A percentile compares a stretch with the other conserved stretches of the same genome.
Conservation (phyloP, 2,888 invertebrate species). For the Erynnis tages region DNA sequence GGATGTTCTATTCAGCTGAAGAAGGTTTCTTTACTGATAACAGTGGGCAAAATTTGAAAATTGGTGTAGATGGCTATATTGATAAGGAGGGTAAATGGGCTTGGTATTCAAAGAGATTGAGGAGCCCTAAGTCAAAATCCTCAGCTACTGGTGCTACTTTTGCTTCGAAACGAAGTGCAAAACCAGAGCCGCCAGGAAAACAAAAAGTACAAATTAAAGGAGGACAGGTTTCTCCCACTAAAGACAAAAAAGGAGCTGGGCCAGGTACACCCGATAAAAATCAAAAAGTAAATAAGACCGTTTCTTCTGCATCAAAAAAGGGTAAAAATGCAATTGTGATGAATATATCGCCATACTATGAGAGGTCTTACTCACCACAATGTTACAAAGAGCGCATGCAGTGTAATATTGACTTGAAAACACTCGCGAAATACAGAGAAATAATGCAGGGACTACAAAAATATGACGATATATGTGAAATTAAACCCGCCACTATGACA, state of each 20-base stretch:
- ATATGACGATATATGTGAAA: conserved; percentile 54
- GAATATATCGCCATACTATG: conserved; percentile 50
- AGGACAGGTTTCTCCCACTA: conserved; percentile 22
- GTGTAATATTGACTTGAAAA: conserved; percentile 44
- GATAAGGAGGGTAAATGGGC: conserved; percentile 69
- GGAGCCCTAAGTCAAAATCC: conserved; percentile 43
- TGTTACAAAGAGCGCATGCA: conserved; percentile 27
- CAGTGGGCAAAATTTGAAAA: conserved; percentile 48
- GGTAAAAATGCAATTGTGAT: conserved; percentile 50
- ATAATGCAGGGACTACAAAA: conserved; percentile 59
- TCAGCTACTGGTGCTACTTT: conserved; percentile 37
- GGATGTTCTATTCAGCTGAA: conserved; percentile 63
- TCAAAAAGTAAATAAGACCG: conserved; percentile 37
- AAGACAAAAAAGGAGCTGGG: conserved; percentile 36
- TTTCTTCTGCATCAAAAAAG: conserved; percentile 38
- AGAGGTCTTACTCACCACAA: conserved; percentile 33
- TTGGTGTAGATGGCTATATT: conserved; percentile 70
- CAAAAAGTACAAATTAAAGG: conserved; percentile 33
- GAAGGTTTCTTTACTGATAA: conserved; percentile 63
- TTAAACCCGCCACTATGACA: conserved; percentile 49
- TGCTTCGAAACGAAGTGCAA: conserved; percentile 35
- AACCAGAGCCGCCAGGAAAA: conserved; percentile 32
- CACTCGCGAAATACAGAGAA: conserved; percentile 57
- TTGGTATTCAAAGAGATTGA: conserved; percentile 51
- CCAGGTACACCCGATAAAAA: conserved; percentile 30